phyloP scores from a whole-genome alignment of 2,797 vertebrate species.

The Neosilurus hyrtlii region DNA sequence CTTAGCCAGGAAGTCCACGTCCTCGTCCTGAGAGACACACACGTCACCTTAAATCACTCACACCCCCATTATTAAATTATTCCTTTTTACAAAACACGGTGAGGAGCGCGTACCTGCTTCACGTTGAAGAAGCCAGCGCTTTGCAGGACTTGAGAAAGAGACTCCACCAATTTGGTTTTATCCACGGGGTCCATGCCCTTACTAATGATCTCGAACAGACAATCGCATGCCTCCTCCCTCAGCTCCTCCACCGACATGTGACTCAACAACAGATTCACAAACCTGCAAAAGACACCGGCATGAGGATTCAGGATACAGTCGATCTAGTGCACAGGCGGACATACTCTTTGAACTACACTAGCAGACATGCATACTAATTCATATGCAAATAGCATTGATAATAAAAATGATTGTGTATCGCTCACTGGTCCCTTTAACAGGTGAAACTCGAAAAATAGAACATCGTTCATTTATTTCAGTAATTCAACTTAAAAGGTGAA shows the following conservation, averaged over 20 bases:
- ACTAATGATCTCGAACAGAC: slow-evolving; percentile 96
- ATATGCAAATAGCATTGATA: too few species aligned
- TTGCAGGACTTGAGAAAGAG: slow-evolving; percentile 90
- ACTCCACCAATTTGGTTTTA: slow-evolving; percentile 97
- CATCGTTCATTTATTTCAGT: too few species aligned
- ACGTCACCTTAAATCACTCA: background rate
- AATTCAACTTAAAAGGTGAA: too few species aligned
- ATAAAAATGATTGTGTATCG: too few species aligned
- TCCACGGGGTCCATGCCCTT: slow-evolving; percentile 98
- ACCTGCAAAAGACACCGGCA: slow-evolving; percentile 68
- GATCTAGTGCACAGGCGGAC: too few species aligned
- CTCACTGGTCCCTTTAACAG: too few species aligned
- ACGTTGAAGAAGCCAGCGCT: slow-evolving; percentile 94
- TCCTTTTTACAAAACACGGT: too few species aligned
- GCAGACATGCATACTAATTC: too few species aligned
- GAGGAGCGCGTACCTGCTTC: slow-evolving; percentile 78
- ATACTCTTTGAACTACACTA: too few species aligned
- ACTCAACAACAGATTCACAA: slow-evolving; percentile 94
- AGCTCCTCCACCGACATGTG: slow-evolving; percentile 98
- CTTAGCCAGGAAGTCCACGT: slow-evolving; percentile 96
- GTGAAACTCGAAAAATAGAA: too few species aligned
- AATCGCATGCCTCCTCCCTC: slow-evolving; percentile 95
- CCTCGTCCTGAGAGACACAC: slow-evolving; percentile 88
- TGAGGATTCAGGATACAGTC: too few species aligned
- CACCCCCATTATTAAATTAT: background rate